Evolutionary conservation across 1,140 invertebrate genomes (phyloP).

Genomic region (Himalopsyche phryganea): DNA sequence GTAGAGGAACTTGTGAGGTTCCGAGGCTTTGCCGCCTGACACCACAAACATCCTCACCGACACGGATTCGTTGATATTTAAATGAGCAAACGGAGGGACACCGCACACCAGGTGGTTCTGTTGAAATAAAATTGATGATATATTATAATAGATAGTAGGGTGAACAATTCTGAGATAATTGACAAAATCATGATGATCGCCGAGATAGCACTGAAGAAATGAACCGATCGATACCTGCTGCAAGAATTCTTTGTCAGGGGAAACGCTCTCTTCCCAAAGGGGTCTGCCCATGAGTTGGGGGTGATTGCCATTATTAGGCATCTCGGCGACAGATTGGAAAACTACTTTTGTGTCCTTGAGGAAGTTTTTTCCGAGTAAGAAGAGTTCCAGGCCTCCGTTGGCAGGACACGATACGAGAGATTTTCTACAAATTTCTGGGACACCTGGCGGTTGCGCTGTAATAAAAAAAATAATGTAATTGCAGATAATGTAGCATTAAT

Average conservation of each 20-base stretch:
- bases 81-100: conserved; percentile 75
- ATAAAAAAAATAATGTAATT: conserved; percentile 20
- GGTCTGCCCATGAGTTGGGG: conserved; percentile 38
- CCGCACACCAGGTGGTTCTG: conserved; percentile 92
- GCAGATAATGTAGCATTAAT: too few species aligned
- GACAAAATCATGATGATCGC: too few species aligned
- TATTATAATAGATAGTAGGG: too few species aligned
- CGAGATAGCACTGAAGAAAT: too few species aligned
- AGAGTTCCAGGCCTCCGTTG: conserved; percentile 83
- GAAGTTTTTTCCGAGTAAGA: conserved; percentile 96
- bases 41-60: conserved; percentile 74
- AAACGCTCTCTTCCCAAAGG: conserved; percentile 73
- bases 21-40: conserved; percentile 84
- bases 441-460: conserved; percentile 89
- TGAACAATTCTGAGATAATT: too few species aligned
- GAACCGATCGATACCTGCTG: conserved; percentile 64
- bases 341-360: conserved; percentile 88
- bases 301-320: conserved; percentile 29
- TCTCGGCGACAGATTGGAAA: conserved; percentile 66
- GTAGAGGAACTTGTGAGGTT: conserved; percentile 84
- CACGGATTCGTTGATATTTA: conserved; percentile 64
- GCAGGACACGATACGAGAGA: conserved; percentile 76
- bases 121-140: too few species aligned
- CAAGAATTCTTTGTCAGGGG: conserved; percentile 78
- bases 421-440: conserved; percentile 93